A percentile compares a stretch with the other conserved stretches of the same genome.
These are phyloP conservation scores for Tretioscincus oriximinensis DNA, from an alignment of 2,113 vertebrate genomes.

Conservation along the genomic window DNA sequence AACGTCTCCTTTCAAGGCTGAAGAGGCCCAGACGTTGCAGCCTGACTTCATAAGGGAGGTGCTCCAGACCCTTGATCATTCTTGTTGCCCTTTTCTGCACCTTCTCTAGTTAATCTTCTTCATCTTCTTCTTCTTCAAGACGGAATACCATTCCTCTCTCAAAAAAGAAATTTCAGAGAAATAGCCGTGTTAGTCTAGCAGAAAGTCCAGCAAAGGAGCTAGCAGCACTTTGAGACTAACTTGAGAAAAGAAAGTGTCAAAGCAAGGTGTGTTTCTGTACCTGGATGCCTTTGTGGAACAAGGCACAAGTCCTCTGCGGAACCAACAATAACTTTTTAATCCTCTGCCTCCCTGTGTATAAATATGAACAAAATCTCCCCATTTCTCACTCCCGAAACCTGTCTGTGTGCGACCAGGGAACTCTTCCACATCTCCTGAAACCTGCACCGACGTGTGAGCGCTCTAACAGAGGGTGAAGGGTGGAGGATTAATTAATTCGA, in stretches of 20 bases:
- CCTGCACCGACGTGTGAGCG: slow-evolving; percentile 32
- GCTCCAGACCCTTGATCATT: no score
- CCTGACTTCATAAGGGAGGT: no score
- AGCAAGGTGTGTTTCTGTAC: no score
- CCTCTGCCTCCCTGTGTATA: slow-evolving; percentile 26
- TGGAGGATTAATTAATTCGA: slow-evolving; percentile 58
- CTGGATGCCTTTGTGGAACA: slow-evolving; percentile 27
- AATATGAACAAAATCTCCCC: slow-evolving; percentile 60
- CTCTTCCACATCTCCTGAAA: slow-evolving; percentile 31
- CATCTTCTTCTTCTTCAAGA: no score
- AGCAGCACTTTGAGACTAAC: no score
- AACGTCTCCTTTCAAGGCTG: no score
- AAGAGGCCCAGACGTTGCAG: no score
- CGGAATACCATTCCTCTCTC: background rate
- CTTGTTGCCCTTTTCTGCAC: no score
- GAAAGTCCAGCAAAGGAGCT: no score
- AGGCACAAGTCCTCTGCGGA: slow-evolving; percentile 51
- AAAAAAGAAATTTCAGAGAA: no score
- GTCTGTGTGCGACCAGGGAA: slow-evolving; percentile 53
- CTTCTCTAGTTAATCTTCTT: no score
- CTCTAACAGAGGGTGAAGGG: slow-evolving; percentile 45
- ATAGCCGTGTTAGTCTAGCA: no score
- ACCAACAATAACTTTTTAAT: slow-evolving; percentile 64
- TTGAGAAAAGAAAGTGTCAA: background rate
- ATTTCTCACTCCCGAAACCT: slow-evolving; percentile 50